These are phyloP conservation scores for Stegophylla sp. DNA, from an alignment of 2,888 invertebrate species.

Conservation along the genomic window DNA sequence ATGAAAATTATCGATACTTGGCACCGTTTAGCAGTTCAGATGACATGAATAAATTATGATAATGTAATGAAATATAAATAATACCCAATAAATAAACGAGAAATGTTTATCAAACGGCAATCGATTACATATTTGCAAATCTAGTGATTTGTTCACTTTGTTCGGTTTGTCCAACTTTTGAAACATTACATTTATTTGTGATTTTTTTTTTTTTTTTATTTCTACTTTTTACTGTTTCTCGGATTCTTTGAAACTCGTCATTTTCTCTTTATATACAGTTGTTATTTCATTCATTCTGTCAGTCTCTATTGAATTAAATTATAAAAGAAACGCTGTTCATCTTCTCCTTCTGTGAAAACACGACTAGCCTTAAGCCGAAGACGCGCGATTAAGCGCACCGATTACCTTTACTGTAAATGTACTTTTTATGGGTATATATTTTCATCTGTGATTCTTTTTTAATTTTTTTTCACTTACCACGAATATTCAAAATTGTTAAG, in stretches of 20 bases:
- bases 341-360: not conserved
- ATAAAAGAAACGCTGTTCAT: constrained; percentile 40
- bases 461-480: not conserved
- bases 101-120: constrained; percentile 34
- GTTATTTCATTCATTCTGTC: constrained; percentile 30
- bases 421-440: not conserved
- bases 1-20: not conserved
- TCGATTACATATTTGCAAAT: constrained; percentile 12
- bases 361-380: constrained; percentile 30
- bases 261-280: constrained; percentile 34
- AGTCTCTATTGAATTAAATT: constrained; percentile 32
- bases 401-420: not conserved
- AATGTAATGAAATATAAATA: not conserved
- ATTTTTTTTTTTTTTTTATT: constrained; percentile 27
- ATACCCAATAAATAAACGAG: constrained; percentile 24
- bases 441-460: constrained; percentile 2
- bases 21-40: not conserved
- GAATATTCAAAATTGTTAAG: not conserved
- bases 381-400: constrained; percentile 21
- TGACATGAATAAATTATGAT: constrained; percentile 18
- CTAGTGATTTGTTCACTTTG: constrained; percentile 18
- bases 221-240: constrained; percentile 29
- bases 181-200: constrained; percentile 25
- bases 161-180: constrained; percentile 32
- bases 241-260: constrained; percentile 21